Evolutionary conservation across 2,797 vertebrate genomes (phyloP), one percentile per base, ranked within the genome.

Genomic region (Cyprinella venusta): DNA sequence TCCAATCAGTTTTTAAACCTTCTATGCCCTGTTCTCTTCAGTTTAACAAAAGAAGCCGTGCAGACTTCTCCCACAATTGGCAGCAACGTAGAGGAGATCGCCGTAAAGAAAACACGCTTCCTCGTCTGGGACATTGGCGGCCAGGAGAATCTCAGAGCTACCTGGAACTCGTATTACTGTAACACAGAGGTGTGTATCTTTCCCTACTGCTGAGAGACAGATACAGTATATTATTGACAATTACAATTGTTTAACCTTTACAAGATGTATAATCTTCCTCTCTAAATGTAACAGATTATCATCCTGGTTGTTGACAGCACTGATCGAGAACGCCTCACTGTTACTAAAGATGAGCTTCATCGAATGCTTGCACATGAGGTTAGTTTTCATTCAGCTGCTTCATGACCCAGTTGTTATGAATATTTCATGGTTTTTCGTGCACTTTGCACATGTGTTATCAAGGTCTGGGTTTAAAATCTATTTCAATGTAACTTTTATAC

Each of bases 241-340:
- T 36, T 36, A 36, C 36, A 36, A 36, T 36, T 36, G 5, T 36
- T 6, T 36, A 21, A 15, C 2, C 15, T 30, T 63, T 59, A 42
- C 21, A 13, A 54, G 56, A 54, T 52, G 19, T 59, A 10, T 70
- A 56, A 75, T 69, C 15, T 71, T 5, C 33, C 0, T 54, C 15
- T 65, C 48, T 82, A 33, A 63, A 38, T 85, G 38, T 88, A 84
- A 76, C 91, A 97, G 96, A 96, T 97, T 64, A 87, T 97, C 87
- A 96, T 97, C 70, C 86, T 97, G 89, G 96, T 97, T 61, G 95
- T 96, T 76, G 95, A 97, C 86, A 97, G 96, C 89, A 97, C 94
- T 0, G 96, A 97, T 87, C 88, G 95, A 0, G 95, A 96, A 64
- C 91, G 94, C n/a, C 91, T 97, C 85, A 93, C 91, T 0, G 36